A percentile compares a stretch with the other conserved stretches of the same genome.
Evolutionary conservation across 1,140 invertebrate genomes (phyloP).

Genomic region (Choristoneura fumiferana): DNA sequence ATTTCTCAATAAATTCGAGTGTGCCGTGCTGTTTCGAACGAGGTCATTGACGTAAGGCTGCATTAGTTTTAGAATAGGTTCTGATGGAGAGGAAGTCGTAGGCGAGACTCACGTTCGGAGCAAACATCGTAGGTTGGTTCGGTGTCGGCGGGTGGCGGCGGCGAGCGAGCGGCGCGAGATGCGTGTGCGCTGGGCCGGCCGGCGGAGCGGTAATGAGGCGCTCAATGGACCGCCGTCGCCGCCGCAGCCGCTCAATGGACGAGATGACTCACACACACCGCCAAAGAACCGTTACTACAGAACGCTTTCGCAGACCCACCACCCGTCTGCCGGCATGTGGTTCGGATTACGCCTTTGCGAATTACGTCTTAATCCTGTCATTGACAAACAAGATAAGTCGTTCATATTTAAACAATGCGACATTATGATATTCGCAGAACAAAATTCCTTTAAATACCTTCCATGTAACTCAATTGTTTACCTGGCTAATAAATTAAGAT

Average conservation of each 20-base stretch:
- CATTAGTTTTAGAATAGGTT: slow-evolving; percentile 36
- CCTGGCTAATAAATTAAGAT: too few relatives aligned
- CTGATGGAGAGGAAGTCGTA: slow-evolving; percentile 56
- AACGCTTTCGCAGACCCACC: slow-evolving; percentile 51
- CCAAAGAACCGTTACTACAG: slow-evolving; percentile 65
- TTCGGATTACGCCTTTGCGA: slow-evolving; percentile 37
- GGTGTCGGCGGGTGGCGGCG: slow-evolving; percentile 41
- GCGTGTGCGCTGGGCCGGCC: slow-evolving; percentile 61
- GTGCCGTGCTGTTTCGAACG: neutral
- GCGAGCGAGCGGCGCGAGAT: slow-evolving; percentile 43
- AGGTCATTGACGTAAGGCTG: slow-evolving; percentile 24
- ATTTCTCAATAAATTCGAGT: slow-evolving; percentile 24
- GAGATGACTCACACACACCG: slow-evolving; percentile 71
- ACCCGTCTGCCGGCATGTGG: slow-evolving; percentile 43
- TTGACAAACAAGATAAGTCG: slow-evolving; percentile 26
- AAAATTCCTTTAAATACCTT: neutral
- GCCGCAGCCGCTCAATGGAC: slow-evolving; percentile 68
- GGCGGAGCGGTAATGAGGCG: slow-evolving; percentile 69
- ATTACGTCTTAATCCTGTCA: slow-evolving; percentile 20
- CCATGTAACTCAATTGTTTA: too few relatives aligned
- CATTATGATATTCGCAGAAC: neutral
- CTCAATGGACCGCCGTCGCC: slow-evolving; percentile 59
- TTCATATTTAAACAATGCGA: slow-evolving; percentile 35
- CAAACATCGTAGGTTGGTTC: slow-evolving; percentile 59
- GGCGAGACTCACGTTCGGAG: slow-evolving; percentile 65